phyloP scores from a whole-genome alignment of 2,113 vertebrate genomes.

The Muscicapa adusta region DNA sequence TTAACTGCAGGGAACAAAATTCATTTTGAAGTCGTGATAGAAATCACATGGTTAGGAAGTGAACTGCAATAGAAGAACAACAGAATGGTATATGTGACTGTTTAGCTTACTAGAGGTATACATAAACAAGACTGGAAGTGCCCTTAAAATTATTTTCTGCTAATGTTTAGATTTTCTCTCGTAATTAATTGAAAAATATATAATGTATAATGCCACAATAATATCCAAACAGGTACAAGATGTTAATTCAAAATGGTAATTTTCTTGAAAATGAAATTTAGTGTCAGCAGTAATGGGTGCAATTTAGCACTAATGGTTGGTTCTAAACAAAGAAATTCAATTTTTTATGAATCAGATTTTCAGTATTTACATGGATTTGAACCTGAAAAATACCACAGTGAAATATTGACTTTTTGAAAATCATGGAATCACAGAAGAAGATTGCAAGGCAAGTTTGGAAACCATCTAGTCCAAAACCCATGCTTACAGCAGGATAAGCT shows the following conservation, averaged over 20 bases:
- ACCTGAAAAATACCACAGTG: not conserved
- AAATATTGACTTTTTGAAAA: not conserved
- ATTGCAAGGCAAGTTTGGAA: not conserved
- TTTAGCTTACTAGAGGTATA: fast-evolving
- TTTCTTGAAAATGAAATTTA: not conserved
- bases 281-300: not conserved
- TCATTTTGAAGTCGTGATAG: not conserved
- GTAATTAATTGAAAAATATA: not conserved
- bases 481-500: not conserved
- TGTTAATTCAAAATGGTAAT: not conserved
- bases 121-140: not conserved
- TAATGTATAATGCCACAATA: not conserved
- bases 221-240: not conserved
- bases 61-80: not conserved
- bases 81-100: not conserved
- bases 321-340: not conserved
- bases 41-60: not conserved
- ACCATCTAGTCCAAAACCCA: not conserved
- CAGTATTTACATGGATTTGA: not conserved
- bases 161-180: not conserved
- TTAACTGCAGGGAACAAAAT: not conserved
- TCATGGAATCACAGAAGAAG: not conserved
- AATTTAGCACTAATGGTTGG: not conserved
- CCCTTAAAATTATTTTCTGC: not conserved
- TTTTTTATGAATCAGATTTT: not conserved